phyloP scores from a whole-genome alignment of 1,140 invertebrate species.

The Olivierus martensii region DNA sequence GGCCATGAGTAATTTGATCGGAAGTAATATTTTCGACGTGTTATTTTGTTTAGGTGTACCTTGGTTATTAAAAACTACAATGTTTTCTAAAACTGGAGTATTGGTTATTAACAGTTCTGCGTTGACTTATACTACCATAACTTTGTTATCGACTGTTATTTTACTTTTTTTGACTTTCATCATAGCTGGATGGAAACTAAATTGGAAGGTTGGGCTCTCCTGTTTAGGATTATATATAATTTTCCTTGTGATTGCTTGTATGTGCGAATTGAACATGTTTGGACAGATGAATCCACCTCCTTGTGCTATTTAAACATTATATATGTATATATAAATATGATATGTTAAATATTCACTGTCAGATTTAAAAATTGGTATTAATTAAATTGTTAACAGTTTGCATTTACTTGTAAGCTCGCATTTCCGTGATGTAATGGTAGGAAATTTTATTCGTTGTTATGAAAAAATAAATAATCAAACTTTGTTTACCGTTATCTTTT shows the following conservation, averaged over 20 bases:
- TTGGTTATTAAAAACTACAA: constrained; percentile 60
- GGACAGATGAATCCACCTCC: constrained; percentile 15
- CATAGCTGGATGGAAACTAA: constrained; percentile 18
- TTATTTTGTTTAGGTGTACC: constrained; percentile 69
- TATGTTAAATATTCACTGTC: too few relatives aligned
- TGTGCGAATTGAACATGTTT: constrained; percentile 15
- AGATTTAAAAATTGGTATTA: too few relatives aligned
- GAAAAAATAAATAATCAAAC: too few relatives aligned
- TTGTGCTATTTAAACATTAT: background rate
- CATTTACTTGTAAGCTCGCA: too few relatives aligned
- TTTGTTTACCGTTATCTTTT: too few relatives aligned
- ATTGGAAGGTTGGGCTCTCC: constrained; percentile 16
- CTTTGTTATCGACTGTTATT: constrained; percentile 18
- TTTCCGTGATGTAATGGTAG: too few relatives aligned
- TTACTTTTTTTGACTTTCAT: constrained; percentile 16
- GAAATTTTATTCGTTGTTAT: too few relatives aligned
- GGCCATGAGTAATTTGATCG: constrained; percentile 68
- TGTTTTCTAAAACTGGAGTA: constrained; percentile 18
- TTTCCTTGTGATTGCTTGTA: constrained; percentile 13
- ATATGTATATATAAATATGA: too few relatives aligned
- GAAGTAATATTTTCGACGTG: constrained; percentile 71
- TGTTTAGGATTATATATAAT: constrained; percentile 13
- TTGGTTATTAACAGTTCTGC: constrained; percentile 18
- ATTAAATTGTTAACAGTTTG: too few relatives aligned
- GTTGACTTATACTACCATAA: constrained; percentile 20